These are phyloP conservation scores for Drosophila ananassae DNA, from an alignment of 1,140 invertebrate genomes.

Conservation along the genomic window DNA sequence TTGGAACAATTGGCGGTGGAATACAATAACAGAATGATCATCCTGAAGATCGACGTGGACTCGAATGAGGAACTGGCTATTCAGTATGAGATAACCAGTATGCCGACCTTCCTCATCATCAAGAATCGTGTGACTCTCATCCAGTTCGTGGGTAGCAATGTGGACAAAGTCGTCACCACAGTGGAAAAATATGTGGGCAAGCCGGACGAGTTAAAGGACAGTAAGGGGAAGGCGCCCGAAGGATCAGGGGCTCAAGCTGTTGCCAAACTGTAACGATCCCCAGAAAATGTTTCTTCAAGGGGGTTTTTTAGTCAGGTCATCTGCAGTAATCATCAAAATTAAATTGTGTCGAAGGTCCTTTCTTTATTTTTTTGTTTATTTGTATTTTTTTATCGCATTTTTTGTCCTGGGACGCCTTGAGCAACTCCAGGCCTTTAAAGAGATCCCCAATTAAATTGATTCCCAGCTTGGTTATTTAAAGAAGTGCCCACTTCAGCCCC, in stretches of 20 bases:
- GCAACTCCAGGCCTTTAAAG: constrained; percentile 16
- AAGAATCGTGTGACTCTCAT: constrained; percentile 90
- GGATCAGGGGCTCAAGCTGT: not conserved
- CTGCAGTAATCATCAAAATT: constrained; percentile 2
- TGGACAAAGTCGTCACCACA: constrained; percentile 85
- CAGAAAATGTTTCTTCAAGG: not conserved
- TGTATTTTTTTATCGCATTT: no score
- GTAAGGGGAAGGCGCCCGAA: not conserved
- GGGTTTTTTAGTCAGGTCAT: constrained; percentile 2
- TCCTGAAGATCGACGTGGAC: constrained; percentile 95
- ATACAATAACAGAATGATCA: constrained; percentile 82
- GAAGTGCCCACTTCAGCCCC: constrained; percentile 16
- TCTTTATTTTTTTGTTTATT: no score
- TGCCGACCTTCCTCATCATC: constrained; percentile 97
- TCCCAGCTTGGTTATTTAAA: constrained; percentile 16
- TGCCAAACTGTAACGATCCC: not conserved
- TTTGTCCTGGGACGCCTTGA: not conserved
- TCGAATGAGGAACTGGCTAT: constrained; percentile 92
- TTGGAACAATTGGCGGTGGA: constrained; percentile 88
- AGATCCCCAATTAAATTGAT: constrained; percentile 31
- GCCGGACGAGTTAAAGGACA: constrained; percentile 17
- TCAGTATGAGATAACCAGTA: constrained; percentile 92
- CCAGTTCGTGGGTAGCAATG: constrained; percentile 91
- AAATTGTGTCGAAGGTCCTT: not conserved
- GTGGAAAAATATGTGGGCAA: constrained; percentile 85